Percentiles rank a stretch among this genome's conserved stretches.
phyloP scores from a whole-genome alignment of 2,113 vertebrate species.

The Romanogobio albipinnatus region DNA sequence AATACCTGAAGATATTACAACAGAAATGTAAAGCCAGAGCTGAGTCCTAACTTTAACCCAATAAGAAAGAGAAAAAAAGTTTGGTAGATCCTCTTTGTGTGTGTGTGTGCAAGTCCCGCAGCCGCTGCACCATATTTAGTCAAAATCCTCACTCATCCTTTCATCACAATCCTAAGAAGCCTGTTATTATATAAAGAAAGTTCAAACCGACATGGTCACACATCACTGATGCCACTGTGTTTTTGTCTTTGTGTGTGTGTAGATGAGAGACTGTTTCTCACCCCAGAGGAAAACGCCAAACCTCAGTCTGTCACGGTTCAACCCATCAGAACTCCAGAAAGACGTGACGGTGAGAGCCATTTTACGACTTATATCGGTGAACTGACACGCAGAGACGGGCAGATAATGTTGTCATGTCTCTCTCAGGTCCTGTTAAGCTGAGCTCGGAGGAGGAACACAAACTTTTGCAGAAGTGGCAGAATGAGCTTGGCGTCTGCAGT shows the following conservation, averaged over 20 bases:
- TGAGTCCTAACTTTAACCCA: background rate
- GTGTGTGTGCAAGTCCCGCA: constrained; percentile 15
- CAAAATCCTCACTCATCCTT: constrained; percentile 44
- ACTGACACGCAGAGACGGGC: background rate
- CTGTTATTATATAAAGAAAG: constrained; percentile 14
- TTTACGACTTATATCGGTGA: background rate
- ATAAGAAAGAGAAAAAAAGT: background rate
- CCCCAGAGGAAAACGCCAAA: background rate
- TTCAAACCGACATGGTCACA: background rate
- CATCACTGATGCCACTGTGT: background rate
- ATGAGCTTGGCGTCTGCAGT: constrained; percentile 84
- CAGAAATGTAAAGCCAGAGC: background rate
- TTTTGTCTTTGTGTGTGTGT: background rate
- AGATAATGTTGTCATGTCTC: background rate
- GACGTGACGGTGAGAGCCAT: background rate
- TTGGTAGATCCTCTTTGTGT: background rate
- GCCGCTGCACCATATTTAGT: constrained; percentile 40
- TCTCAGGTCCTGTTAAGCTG: constrained; percentile 44
- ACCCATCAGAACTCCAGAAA: constrained; percentile 16
- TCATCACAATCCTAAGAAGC: constrained; percentile 42
- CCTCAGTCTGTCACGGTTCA: background rate
- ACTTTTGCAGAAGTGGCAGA: constrained; percentile 85
- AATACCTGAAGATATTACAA: background rate
- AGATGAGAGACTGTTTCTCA: constrained; percentile 19
- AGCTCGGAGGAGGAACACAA: constrained; percentile 70